These are phyloP conservation scores for Hippoglossus stenolepis DNA, from an alignment of 2,113 vertebrate species.

Conservation along the genomic window DNA sequence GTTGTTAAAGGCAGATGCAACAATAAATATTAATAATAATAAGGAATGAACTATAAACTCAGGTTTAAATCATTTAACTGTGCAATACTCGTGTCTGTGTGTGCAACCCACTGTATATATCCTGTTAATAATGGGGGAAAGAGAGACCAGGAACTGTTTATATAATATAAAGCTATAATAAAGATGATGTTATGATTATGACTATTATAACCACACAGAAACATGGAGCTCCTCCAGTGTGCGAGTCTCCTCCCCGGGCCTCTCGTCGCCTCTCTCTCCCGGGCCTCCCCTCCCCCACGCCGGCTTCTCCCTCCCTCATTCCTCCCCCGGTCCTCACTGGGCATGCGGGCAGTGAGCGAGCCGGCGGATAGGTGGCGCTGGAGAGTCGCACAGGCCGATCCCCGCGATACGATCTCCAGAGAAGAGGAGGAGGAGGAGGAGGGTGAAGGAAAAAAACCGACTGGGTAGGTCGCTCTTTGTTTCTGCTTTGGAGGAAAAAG, in stretches of 20 bases:
- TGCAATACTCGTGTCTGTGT: too few species aligned
- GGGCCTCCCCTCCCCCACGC: constrained; percentile 68
- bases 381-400: constrained; percentile 51
- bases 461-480: constrained; percentile 83
- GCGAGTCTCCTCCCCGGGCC: neutral
- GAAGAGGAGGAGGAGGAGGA: constrained; percentile 46
- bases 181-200: too few species aligned
- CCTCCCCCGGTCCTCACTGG: constrained; percentile 42
- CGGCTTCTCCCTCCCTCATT: constrained; percentile 44
- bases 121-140: too few species aligned
- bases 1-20: too few species aligned
- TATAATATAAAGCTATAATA: too few species aligned
- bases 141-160: too few species aligned
- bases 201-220: too few species aligned
- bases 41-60: too few species aligned
- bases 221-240: neutral
- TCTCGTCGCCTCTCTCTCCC: too few species aligned
- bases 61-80: too few species aligned
- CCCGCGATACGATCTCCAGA: constrained; percentile 61
- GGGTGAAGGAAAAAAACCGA: constrained; percentile 68
- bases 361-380: constrained; percentile 73
- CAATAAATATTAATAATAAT: too few species aligned
- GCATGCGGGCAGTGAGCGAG: constrained; percentile 54
- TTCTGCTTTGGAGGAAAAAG: constrained; percentile 80
- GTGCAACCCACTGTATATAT: too few species aligned